Base-by-base conservation (phyloP, 2,797 vertebrate species). In the Syngnathus rostellatus region DNA sequence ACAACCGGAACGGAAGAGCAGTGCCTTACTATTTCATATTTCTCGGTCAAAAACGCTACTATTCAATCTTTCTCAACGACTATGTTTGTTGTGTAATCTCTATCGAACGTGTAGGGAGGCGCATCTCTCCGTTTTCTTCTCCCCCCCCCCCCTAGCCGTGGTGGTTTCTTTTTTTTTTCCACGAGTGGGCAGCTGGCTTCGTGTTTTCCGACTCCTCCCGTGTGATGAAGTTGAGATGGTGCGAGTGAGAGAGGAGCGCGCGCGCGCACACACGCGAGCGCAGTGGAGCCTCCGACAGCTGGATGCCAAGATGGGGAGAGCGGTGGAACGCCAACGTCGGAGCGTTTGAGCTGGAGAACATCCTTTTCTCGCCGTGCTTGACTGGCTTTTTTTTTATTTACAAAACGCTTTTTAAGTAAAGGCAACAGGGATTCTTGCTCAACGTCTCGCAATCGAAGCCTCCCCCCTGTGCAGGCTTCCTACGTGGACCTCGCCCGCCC, bases 201-300 rank as follows among this genome's bases (percentile, higher is more conserved):
- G 79, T 80, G 75, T 75, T 62, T 37, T 66, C 6, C 82, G 83
- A 80, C 86, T 86, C 88, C 86, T 86, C 85, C 87, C 81, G 70
- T 75, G 75, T 81, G 82, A 71, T 82, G 80, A 86, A 88, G 84
- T 88, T 88, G 77, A 76, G 76, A 72, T 74, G 86, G 71, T 79
- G 75, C 77, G 68, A 67, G 41, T 41, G 72, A 75, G 41, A 77
- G 74, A 77, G 74, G 76, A 71, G 77, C 69, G 63, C 77, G 80
- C 81, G 77, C 83, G 77, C 83, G 8, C 37, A 3, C 16, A 10
- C 86, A 83, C 78, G 77, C 12, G 73, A 72, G 68, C 83, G 60
- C 78, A 81, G 73, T 83, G 81, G 74, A 85, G 79, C 81, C 76
- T 78, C 78, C 64, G 69, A 82, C 75, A 62, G 72, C 76, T 80